Evolutionary conservation across 2,113 vertebrate genomes (phyloP).

Genomic region (Climacteris rufus): DNA sequence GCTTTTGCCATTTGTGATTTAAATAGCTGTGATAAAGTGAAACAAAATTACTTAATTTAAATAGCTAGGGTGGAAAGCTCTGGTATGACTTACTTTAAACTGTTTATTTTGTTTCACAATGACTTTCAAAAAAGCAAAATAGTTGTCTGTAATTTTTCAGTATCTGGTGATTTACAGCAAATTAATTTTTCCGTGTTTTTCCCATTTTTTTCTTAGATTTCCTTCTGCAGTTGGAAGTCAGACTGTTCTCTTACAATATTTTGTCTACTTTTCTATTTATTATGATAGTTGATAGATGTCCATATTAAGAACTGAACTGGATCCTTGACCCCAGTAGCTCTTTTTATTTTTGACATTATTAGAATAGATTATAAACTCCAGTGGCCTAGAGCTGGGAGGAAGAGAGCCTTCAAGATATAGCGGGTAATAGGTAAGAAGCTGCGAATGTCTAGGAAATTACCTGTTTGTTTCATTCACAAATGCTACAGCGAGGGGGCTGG

Average conservation of each 20-base stretch:
- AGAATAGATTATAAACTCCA: neutral
- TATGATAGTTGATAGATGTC: neutral
- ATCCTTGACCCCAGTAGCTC: neutral
- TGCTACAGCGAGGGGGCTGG: neutral
- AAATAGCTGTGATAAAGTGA: neutral
- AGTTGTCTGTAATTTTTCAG: neutral
- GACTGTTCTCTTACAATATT: neutral
- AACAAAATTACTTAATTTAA: neutral
- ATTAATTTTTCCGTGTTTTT: neutral
- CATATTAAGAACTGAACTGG: neutral
- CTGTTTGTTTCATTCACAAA: neutral
- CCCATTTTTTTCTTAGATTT: neutral
- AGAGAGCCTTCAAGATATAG: neutral
- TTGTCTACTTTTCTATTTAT: neutral
- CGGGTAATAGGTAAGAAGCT: neutral
- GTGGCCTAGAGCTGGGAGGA: neutral
- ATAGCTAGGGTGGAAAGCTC: neutral
- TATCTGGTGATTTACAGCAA: neutral
- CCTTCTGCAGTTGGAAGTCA: neutral
- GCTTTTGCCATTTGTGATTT: neutral
- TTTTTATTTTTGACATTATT: neutral
- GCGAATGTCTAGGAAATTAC: accelerated
- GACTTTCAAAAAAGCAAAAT: neutral
- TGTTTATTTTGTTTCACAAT: neutral
- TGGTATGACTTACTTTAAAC: neutral